phyloP scores from a whole-genome alignment of 2,113 vertebrate species.

The Grus americana region DNA sequence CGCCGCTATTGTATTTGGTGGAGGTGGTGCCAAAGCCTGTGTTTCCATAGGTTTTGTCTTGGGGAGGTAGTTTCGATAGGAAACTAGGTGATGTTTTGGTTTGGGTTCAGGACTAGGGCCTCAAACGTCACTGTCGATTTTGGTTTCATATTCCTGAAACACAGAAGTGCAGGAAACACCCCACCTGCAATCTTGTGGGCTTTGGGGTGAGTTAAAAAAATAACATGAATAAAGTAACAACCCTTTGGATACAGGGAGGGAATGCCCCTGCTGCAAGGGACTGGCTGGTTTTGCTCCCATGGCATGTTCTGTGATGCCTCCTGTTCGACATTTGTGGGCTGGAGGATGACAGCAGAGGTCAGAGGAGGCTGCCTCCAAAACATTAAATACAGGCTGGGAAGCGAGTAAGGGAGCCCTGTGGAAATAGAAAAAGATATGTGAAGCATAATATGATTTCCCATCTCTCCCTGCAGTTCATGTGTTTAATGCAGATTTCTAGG shows the following conservation, averaged over 20 bases:
- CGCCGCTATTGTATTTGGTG: neutral
- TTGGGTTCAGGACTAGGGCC: neutral
- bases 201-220: neutral
- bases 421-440: neutral
- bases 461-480: neutral
- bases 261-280: neutral
- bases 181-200: neutral
- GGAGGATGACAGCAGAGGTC: neutral
- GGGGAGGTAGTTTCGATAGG: neutral
- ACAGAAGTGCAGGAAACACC: neutral
- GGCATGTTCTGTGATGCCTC: neutral
- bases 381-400: neutral
- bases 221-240: neutral
- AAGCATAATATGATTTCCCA: neutral
- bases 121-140: neutral
- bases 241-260: neutral
- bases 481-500: neutral
- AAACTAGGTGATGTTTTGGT: neutral
- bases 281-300: neutral
- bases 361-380: neutral
- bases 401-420: neutral
- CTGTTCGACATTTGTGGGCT: neutral
- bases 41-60: neutral
- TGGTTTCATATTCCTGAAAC: neutral
- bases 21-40: neutral